These are phyloP conservation scores for Riptortus pedestris DNA, from an alignment of 1,140 invertebrate species.

Conservation along the genomic window DNA sequence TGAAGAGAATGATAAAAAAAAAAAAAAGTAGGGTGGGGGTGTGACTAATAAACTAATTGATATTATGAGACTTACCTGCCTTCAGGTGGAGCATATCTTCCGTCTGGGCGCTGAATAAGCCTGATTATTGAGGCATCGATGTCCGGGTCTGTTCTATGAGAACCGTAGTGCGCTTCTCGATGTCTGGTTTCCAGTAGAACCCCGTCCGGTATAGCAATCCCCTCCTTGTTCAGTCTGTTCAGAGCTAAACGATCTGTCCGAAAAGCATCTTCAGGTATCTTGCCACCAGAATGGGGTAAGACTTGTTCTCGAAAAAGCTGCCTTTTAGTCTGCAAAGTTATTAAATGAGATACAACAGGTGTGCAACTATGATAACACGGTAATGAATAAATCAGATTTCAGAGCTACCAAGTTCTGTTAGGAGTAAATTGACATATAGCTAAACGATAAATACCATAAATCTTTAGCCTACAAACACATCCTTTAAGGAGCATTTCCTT, in stretches of 20 bases:
- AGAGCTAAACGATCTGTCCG: conserved; percentile 47
- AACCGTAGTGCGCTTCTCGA: conserved; percentile 35
- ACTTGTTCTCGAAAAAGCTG: conserved; percentile 55
- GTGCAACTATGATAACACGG: no score
- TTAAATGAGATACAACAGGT: no score
- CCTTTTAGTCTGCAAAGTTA: conserved; percentile 45
- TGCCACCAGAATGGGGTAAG: conserved; percentile 48
- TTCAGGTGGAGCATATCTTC: conserved; percentile 31
- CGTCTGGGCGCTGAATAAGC: conserved; percentile 31
- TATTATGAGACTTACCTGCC: no score
- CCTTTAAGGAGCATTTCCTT: no score
- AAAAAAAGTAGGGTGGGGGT: no score
- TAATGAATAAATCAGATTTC: no score
- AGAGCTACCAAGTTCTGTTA: no score
- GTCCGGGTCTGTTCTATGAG: conserved; percentile 33
- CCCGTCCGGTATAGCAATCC: conserved; percentile 49
- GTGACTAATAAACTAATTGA: no score
- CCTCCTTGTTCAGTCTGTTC: conserved; percentile 52
- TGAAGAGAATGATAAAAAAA: no score
- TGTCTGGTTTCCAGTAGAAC: conserved; percentile 42
- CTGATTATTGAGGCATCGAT: conserved; percentile 30
- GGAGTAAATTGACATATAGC: no score
- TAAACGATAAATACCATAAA: no score
- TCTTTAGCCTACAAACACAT: no score
- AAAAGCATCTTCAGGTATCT: conserved; percentile 54